Base-by-base conservation (phyloP, 2,113 vertebrate species). In the Erythrolamprus reginae region DNA sequence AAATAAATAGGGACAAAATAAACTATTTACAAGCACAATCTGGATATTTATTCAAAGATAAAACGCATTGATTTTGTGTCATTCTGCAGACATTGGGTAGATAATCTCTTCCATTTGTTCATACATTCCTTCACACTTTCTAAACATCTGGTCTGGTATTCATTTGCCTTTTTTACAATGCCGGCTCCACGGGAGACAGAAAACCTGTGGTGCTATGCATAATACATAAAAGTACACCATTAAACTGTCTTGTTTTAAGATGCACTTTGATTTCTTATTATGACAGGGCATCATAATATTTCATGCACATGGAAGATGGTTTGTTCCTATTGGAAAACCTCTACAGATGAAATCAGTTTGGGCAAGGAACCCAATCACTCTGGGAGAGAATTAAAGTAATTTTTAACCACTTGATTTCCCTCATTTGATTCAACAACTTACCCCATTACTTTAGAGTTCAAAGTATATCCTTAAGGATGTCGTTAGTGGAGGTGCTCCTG, bases 31-130 rank as follows among this genome's bases (percentile, higher is more conserved):
- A 70, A 42, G 28, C 56, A 50, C 55, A 51, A 51, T 86, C 51
- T 86, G 53, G 26, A n/a, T 86, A 90, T 90, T 85, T 48, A 47
- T 82, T 45, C 61, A 90, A 82, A 50, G 65, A 87, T 56, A 61
- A 85, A 45, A 33, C n/a, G 26, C 33, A 77, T 51, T 77, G 51
- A 47, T 48, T 90, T 90, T 87, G 82, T 90, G 89, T 45, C 28
- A 5, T 85, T 33, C 23, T 50, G 56, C 55, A 65, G 55, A 50
- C n/a, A 33, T 61, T 50, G 28, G 45, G 42, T 82, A 87, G 26
- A 10, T 53, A 48, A 52, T 47, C 70, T 42, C 19, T 56, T 48
- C 51, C 52, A 56, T 88, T 87, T 82, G 42, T 91, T 47, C 19
- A 89, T 58, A 19, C 13, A n/a, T 55, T 61, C 3, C 45, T 45